phyloP scores from a whole-genome alignment of 2,888 invertebrate genomes.

The Watsonalla binaria region DNA sequence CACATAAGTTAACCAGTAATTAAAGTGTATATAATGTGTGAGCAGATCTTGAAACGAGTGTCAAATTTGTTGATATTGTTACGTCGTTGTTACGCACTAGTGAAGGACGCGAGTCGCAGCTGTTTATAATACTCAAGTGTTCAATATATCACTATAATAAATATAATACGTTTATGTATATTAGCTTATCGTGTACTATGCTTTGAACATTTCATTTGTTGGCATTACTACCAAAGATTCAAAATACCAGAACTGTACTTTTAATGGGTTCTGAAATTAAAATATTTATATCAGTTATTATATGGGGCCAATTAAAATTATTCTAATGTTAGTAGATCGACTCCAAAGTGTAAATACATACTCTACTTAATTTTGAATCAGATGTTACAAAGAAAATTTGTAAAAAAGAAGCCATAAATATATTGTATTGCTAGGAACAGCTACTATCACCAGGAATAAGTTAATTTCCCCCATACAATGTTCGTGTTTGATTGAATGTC shows the following conservation, averaged over 20 bases:
- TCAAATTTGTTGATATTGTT: slow-evolving; percentile 36
- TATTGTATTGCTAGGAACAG: background rate
- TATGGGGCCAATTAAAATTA: slow-evolving; percentile 11
- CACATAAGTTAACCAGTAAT: slow-evolving; percentile 27
- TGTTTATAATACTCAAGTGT: slow-evolving; percentile 38
- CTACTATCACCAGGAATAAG: background rate
- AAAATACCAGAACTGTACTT: slow-evolving; percentile 24
- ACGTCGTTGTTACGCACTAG: slow-evolving; percentile 35
- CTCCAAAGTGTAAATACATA: background rate
- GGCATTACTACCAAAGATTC: slow-evolving; percentile 52
- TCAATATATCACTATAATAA: background rate
- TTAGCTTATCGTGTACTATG: background rate
- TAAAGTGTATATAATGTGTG: slow-evolving; percentile 15
- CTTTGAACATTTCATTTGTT: slow-evolving; percentile 11
- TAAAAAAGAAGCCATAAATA: background rate
- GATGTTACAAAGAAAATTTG: background rate
- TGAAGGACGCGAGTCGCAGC: slow-evolving; percentile 17
- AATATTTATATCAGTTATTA: slow-evolving; percentile 6
- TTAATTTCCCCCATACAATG: background rate
- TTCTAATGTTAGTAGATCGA: background rate
- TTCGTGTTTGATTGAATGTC: background rate
- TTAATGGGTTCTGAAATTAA: slow-evolving; percentile 13
- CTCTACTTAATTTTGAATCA: background rate
- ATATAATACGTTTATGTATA: background rate
- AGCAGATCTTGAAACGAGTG: slow-evolving; percentile 27